phyloP scores from a whole-genome alignment of 2,797 vertebrate species.

The Pantherophis alleghaniensis region DNA sequence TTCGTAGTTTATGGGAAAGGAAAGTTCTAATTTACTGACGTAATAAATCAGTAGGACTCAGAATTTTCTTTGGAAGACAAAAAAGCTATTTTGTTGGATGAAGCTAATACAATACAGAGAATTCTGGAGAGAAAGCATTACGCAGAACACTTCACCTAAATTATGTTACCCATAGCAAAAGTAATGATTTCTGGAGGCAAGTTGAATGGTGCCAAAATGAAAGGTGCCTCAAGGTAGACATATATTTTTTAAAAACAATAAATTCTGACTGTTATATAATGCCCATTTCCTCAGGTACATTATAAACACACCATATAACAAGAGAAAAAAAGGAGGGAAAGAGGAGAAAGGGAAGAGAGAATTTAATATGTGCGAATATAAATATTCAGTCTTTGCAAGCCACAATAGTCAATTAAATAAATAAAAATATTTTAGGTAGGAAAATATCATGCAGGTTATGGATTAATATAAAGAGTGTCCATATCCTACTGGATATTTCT shows the following conservation, averaged over 20 bases:
- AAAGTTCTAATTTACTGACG: conserved; percentile 13
- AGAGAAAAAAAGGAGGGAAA: neutral
- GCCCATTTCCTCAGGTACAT: neutral
- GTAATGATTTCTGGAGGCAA: conserved; percentile 10
- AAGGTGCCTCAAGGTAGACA: neutral
- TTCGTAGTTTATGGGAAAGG: neutral
- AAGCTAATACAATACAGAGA: conserved; percentile 16
- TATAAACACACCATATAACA: neutral
- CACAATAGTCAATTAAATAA: neutral
- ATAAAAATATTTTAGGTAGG: neutral
- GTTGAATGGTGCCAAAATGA: neutral
- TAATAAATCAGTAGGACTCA: conserved; percentile 39
- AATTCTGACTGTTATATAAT: neutral
- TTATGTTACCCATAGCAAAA: conserved; percentile 38
- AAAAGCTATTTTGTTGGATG: neutral
- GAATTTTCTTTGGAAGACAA: conserved; percentile 40
- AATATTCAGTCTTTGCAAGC: neutral
- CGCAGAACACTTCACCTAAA: conserved; percentile 23
- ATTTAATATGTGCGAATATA: neutral
- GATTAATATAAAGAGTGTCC: neutral
- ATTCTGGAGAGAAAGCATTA: conserved; percentile 7
- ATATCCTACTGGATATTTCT: neutral
- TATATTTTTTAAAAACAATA: conserved; percentile 27
- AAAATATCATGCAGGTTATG: neutral
- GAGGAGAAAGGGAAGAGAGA: neutral